phyloP scores from a whole-genome alignment of 2,888 invertebrate genomes.

The Napeogenes inachia region DNA sequence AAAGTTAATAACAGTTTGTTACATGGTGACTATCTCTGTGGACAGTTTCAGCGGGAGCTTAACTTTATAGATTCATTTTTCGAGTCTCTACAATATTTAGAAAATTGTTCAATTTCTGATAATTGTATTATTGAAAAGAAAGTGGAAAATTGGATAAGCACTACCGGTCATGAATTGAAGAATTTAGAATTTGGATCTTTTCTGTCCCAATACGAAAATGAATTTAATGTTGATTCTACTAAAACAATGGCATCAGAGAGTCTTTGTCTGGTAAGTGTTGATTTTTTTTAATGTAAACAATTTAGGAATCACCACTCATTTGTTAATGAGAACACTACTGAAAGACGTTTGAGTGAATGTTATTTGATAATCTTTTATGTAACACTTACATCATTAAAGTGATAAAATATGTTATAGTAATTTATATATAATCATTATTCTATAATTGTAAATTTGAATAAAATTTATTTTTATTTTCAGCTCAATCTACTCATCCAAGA shows the following conservation, averaged over 20 bases:
- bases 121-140: constrained; percentile 49
- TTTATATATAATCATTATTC: too few species aligned
- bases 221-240: constrained; percentile 50
- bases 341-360: background rate
- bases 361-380: too few species aligned
- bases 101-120: constrained; percentile 55
- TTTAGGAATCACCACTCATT: constrained; percentile 31
- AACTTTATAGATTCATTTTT: constrained; percentile 73
- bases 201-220: constrained; percentile 60
- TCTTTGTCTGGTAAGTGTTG: constrained; percentile 73
- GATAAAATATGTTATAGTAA: too few species aligned
- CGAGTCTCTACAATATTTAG: constrained; percentile 68
- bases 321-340: constrained; percentile 16
- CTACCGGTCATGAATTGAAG: constrained; percentile 46
- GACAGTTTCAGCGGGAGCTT: constrained; percentile 68
- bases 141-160: constrained; percentile 48
- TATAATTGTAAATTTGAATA: background rate
- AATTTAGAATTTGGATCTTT: constrained; percentile 54
- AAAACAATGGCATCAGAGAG: constrained; percentile 73
- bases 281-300: constrained; percentile 61
- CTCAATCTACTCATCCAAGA: constrained; percentile 73
- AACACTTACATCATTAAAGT: too few species aligned
- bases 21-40: constrained; percentile 58
- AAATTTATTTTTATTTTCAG: constrained; percentile 40
- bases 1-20: constrained; percentile 54